A percentile compares a stretch with the other conserved stretches of the same genome.
Evolutionary conservation across 2,113 vertebrate genomes (phyloP).

Genomic region (Sarotherodon lohbergeri): DNA sequence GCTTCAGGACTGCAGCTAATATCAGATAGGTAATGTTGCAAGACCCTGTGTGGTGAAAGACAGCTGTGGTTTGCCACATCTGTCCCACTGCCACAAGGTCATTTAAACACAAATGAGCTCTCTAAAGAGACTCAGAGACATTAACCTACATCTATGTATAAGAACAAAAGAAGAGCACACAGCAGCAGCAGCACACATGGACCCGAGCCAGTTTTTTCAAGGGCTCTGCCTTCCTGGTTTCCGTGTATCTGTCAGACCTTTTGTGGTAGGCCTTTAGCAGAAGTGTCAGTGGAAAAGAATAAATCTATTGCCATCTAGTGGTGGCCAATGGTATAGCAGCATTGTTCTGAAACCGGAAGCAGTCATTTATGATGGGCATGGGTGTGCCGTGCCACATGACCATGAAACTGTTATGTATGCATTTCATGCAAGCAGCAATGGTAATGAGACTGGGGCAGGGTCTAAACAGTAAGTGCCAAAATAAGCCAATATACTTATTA

Average conservation of each 20-base stretch:
- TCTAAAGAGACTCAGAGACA: background rate
- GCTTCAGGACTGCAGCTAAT: constrained; percentile 1
- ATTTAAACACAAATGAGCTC: constrained; percentile 13
- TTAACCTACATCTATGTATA: background rate
- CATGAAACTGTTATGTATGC: constrained; percentile 13
- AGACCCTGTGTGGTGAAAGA: constrained; percentile 7
- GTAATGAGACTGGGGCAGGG: background rate
- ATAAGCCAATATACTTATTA: constrained; percentile 1
- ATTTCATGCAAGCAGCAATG: constrained; percentile 22
- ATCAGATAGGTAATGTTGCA: background rate
- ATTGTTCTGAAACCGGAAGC: constrained; percentile 16
- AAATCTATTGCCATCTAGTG: constrained; percentile 44
- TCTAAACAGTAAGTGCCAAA: constrained; percentile 15
- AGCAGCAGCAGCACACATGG: background rate
- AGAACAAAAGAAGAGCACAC: background rate
- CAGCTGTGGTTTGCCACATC: constrained; percentile 5
- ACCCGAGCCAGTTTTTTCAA: background rate
- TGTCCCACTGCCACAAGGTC: constrained; percentile 22
- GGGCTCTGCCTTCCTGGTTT: background rate
- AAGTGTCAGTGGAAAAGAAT: constrained; percentile 9
- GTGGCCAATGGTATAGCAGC: constrained; percentile 45
- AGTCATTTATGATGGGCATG: constrained; percentile 9
- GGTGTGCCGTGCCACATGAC: constrained; percentile 11
- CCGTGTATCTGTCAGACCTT: background rate
- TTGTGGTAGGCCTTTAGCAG: constrained; percentile 10